Evolutionary conservation across 2,888 invertebrate species (phyloP), one percentile per base, ranked within the genome.

Genomic region (Cephonodes hylas): DNA sequence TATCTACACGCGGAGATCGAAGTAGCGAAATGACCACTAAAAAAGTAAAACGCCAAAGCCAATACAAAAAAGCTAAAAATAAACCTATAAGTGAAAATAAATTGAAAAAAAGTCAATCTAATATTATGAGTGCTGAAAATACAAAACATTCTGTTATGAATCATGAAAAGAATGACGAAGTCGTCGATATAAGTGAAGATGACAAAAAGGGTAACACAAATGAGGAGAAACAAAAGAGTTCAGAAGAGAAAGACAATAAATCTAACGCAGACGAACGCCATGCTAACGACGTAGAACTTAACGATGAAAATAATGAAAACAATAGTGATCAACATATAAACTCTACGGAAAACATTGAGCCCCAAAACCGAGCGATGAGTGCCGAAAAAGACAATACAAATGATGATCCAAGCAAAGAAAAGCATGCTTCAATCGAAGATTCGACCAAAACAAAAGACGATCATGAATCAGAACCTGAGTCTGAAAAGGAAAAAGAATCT

Each of bases 401-500:
- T 10, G 27, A 31, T 18, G 4, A 15, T 31, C 18, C 7, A 53
- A 53, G 31, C 18, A 31, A 31, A 18, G 53, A 53, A 31, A 53
- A 53, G 31, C 45, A 10, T 2, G 8, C 18, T 15, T 48, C 48
- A 18, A 53, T 10, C 10, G 53, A 53, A 18, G 31, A 53, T 20
- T 10, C 27, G 1, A 10, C 10, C 18, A 3, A 7, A 15, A 27
- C 27, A 31, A 31, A 6, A 7, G 18, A 31, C 1, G 27, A 31
- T 15, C 27, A 18, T 4, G 31, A 20, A 22, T 10, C 15, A 15
- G 53, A 61, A 57, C 20, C 59, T 31, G 23, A 42, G n/a, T 23
- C 2, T 3, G 13, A 38, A 13, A 61, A 61, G 42, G 62, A 62
- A 48, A 70, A 67, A n/a, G 42, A 67, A n/a, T 42, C 62, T 1